Evolutionary conservation across 2,888 invertebrate genomes (phyloP), one percentile per base, ranked within the genome.

Genomic region (Furcula furcula): DNA sequence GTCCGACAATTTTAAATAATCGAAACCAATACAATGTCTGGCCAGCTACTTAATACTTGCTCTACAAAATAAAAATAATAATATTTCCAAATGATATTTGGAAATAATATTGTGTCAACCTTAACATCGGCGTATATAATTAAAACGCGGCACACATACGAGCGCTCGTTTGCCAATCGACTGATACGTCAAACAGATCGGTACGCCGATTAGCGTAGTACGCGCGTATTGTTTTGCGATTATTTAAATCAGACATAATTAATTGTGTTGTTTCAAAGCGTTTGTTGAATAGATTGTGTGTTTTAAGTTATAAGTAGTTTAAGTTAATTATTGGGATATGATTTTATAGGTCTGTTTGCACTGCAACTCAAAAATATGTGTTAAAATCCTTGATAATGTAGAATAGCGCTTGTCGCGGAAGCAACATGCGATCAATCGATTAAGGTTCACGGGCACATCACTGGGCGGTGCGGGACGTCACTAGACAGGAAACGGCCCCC

Each of bases 171-270:
- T 44, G 43, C 31, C 25, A 9, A 35, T 33, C 34, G 34, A 19
- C 2, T 26, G 35, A 46, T 42, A 46, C 43, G 45, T 48, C 52
- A 58, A 43, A 48, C 30, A 42, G 41, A 47, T 55, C 31, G 40
- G 13, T 12, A 11, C 13, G 28, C 15, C 45, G 40, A 58, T 58
- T 46, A 41, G 31, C 23, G 31, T 12, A 25, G 7, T 31, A n/a
- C n/a, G 32, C 21, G 36, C 39, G 31, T 31, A 30, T 38, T 51
- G 40, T 41, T 30, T 39, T 30, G 37, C 29, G 38, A 30, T 28
- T 21, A 31, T 42, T 34, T 34, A 28, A 28, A 28, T 28, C 11
- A 18, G 28, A 28, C 29, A 39, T 40, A 35, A 46, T 46, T 39
- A 39, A 51, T 39, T 51, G 27, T 13, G 19, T 29, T 10, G 18